Base-by-base conservation (phyloP, 2,888 invertebrate species). In the Drosophila incognita region DNA sequence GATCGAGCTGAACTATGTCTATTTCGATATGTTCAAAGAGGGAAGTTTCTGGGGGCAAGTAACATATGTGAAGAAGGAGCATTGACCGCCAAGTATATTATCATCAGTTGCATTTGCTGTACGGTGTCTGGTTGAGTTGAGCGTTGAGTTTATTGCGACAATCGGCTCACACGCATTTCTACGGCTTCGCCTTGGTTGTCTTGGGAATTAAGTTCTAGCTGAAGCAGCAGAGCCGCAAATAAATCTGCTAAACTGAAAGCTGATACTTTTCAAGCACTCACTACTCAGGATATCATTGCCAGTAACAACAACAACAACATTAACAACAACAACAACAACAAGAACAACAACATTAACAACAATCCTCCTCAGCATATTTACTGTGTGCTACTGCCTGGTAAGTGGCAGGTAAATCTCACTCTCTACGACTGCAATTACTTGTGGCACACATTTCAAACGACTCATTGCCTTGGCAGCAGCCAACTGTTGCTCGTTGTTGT, bases 221-320 rank as follows among this genome's bases (percentile, higher is more conserved):
- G 54, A 66, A 56, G 33, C 53, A 58, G 33, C 60, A 69, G 71
- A 71, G 61, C 66, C 58, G 24, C 65, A 66, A 74, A 66, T 63
- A 82, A 80, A 74, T 74, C 77, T 82, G 71, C 63, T 75, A 72
- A 64, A 70, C 64, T 80, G 87, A 56, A 82, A 85, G 77, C 52
- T 82, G 85, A 83, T 82, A 85, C 69, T 66, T 62, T 46, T 6
- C 53, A 66, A 67, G 81, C 70, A 81, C 67, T 11, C 42, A 42
- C 21, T 21, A 21, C 21, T 11, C 42, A 53, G 66, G 62, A 63
- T 63, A 57, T 51, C 46, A 72, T 58, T 60, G 60, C 56, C 31
- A 57, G 36, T 24, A 53, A 24, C 29, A 53, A 11, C 15, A 48
- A 13, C 11, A 57, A 40, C 27, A 51, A 35, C 29, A 31, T 31